phyloP scores from a whole-genome alignment of 2,888 invertebrate genomes.

The Neoitamus cyanurus region DNA sequence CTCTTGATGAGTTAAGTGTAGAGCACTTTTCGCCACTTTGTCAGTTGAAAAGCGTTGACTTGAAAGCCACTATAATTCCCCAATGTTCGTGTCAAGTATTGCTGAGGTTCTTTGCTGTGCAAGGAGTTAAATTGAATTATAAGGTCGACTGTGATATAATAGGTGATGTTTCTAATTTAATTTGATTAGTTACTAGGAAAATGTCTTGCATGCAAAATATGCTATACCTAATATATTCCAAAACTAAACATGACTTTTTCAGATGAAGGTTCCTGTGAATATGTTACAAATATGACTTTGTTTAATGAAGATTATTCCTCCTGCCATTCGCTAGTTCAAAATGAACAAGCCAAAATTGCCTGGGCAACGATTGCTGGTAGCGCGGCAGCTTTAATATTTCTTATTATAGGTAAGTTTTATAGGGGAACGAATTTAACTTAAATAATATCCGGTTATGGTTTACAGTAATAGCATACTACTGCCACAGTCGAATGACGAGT shows the following conservation, averaged over 20 bases:
- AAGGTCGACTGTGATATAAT: constrained; percentile 59
- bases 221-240: too few relatives aligned
- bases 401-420: constrained; percentile 37
- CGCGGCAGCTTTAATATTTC: constrained; percentile 16
- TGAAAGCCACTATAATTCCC: constrained; percentile 61
- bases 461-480: background rate
- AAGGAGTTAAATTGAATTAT: constrained; percentile 59
- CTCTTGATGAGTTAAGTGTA: constrained; percentile 65
- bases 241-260: too few relatives aligned
- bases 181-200: background rate
- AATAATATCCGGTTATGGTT: background rate
- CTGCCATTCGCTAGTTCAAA: constrained; percentile 14
- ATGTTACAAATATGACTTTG: constrained; percentile 21
- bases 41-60: constrained; percentile 71
- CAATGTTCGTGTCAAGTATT: constrained; percentile 62
- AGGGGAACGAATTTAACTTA: background rate
- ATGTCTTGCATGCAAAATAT: too few relatives aligned
- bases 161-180: constrained; percentile 55
- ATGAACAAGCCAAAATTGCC: constrained; percentile 29
- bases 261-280: constrained; percentile 40
- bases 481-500: background rate
- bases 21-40: constrained; percentile 73
- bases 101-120: constrained; percentile 59
- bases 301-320: constrained; percentile 19
- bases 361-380: constrained; percentile 33